phyloP scores from a whole-genome alignment of 2,888 invertebrate species.

The Drosophila prostipennis region DNA sequence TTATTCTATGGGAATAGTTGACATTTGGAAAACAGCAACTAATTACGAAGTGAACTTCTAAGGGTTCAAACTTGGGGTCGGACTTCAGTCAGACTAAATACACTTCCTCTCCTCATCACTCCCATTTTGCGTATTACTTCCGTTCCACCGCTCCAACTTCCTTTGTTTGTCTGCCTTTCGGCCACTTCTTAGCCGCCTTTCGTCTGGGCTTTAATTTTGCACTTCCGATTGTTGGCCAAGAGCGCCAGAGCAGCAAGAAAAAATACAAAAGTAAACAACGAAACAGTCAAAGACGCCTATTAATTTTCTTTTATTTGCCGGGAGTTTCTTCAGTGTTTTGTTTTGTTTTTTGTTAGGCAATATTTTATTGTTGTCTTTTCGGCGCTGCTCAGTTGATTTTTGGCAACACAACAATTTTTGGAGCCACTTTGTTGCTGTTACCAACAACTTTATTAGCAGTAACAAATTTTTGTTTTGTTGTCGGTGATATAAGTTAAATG shows the following conservation, averaged over 20 bases:
- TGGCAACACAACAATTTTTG: slow-evolving; percentile 59
- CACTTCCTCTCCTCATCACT: slow-evolving; percentile 16
- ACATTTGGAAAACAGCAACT: slow-evolving; percentile 12
- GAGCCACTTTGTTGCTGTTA: slow-evolving; percentile 43
- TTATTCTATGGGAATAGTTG: slow-evolving; percentile 6
- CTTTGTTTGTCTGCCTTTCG: slow-evolving; percentile 31
- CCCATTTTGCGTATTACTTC: slow-evolving; percentile 14
- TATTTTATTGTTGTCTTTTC: slow-evolving; percentile 53
- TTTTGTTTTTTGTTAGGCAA: slow-evolving; percentile 48
- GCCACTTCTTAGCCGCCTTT: slow-evolving; percentile 37
- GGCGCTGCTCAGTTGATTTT: slow-evolving; percentile 47
- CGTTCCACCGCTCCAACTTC: slow-evolving; percentile 37
- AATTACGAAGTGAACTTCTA: slow-evolving; percentile 37
- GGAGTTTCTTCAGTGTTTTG: slow-evolving; percentile 41
- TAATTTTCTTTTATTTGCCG: slow-evolving; percentile 52
- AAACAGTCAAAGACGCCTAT: slow-evolving; percentile 57
- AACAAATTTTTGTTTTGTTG: slow-evolving; percentile 52
- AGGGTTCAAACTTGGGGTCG: slow-evolving; percentile 31
- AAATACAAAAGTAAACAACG: slow-evolving; percentile 34
- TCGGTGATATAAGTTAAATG: slow-evolving; percentile 50
- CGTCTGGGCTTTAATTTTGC: slow-evolving; percentile 72
- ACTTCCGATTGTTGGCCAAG: slow-evolving; percentile 75
- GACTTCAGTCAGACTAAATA: slow-evolving; percentile 20
- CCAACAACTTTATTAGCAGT: slow-evolving; percentile 74
- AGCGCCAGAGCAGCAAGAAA: slow-evolving; percentile 15